Base-by-base conservation (phyloP, 2,797 vertebrate genomes). In the Dicrostonyx torquatus region DNA sequence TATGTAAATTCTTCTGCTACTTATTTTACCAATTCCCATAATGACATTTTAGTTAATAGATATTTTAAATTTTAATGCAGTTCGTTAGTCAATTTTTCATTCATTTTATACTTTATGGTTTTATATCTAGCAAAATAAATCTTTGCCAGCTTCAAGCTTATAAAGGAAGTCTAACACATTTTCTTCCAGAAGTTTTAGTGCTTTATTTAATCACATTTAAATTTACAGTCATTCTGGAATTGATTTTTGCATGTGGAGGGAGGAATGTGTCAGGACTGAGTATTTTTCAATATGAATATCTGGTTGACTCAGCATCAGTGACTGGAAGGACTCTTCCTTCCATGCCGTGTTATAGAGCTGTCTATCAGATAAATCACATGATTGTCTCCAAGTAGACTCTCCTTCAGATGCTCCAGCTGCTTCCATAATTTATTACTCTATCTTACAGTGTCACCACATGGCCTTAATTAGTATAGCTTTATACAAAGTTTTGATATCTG, bases 181-280 rank as follows among this genome's bases (percentile, higher is more conserved):
- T 94, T 94, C 48, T 83, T 92, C 50, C 15, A 87, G 79, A 94
- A 94, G 43, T 79, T 90, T 95, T 96, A 94, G 77, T 90, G 37
- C 79, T 92, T 97, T 88, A n/a, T 90, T 60, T 94, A 92, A 89
- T 96, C 75, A 88, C 87, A 87, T 94, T 95, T 90, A 92, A 58
- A 95, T 93, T 96, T 96, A 96, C 72, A 93, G 68, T 79, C 91
- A 79, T 92, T 87, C 78, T 94, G 83, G 62, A 92, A 96, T 94
- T 86, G 86, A 93, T 70, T 96, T 97, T 96, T 95, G 76, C 89
- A 88, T 77, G 90, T 96, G 94, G 84, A 83, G 55, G 90, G 87
- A 97, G 75, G 79, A 95, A 92, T 11, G 6, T 94, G 86, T 91
- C 68, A 86, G 87, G 93, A 94, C 90, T 95, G 91, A 92, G 88